Evolutionary conservation across 2,113 vertebrate genomes (phyloP), one percentile per base, ranked within the genome.

Genomic region (Craseonycteris thonglongyai): DNA sequence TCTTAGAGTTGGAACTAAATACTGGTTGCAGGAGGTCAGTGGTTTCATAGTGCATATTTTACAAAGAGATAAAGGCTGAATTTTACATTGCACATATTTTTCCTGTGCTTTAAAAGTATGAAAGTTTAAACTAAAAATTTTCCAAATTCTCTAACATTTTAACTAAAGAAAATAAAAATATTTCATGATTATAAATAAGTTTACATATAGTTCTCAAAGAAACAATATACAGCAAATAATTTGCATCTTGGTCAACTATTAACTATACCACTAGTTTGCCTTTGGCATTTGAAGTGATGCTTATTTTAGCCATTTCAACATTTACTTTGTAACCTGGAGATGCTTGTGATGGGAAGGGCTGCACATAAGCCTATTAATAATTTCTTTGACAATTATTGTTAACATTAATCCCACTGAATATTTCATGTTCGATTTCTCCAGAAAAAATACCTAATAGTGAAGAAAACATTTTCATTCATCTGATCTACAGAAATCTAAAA

Each of bases 111-210:
- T 85, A 84, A 42, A 76, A 59, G 61, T 56, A 76, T 59, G 24
- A 78, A 72, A 94, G 8, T 15, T 81, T 83, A 79, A 83, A 76
- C 40, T 61, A 88, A 93, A 69, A 74, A 10, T 13, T 38, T 83
- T 82, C 18, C 26, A 79, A 94, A 88, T 19, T 79, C 63, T 38
- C 21, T 79, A 84, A 84, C 8, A 79, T 92, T 96, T 90, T 82
- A 89, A 92, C 40, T 91, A 71, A 71, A 76, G 22, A 33, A 38
- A 88, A 45, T 59, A 88, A 93, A 76, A 72, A 38, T 26, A 21
- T 65, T 75, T 68, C 86, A 40, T 69, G 16, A 76, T 66, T 82
- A 86, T 54, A 63, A 66, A 35, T 86, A 90, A 95, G 54, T 78
- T 81, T 33, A 83, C 19, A 74, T 66, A 66, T 4, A 75, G 68